Percentiles rank a stretch among this genome's conserved stretches.
These are phyloP conservation scores for Yponomeuta sedellus DNA, from an alignment of 2,888 invertebrate genomes.

Conservation along the genomic window DNA sequence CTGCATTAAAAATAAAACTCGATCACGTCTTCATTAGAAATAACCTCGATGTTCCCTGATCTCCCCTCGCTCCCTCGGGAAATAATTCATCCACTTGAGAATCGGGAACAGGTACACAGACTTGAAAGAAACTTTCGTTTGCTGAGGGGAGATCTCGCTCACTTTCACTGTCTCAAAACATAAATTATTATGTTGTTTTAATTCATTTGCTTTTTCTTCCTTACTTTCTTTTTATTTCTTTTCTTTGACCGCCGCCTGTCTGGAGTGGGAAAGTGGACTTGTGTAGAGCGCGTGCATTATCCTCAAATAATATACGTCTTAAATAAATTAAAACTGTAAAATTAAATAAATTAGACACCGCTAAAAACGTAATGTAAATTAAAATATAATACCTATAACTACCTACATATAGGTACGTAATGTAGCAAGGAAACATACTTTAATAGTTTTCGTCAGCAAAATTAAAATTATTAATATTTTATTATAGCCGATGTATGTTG, in stretches of 20 bases:
- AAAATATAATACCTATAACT: too few relatives aligned
- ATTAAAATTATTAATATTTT: too few relatives aligned
- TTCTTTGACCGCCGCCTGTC: slow-evolving; percentile 68
- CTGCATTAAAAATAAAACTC: slow-evolving; percentile 59
- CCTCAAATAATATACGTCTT: background rate
- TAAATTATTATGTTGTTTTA: slow-evolving; percentile 75
- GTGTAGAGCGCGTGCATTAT: background rate
- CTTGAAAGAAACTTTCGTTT: slow-evolving; percentile 73
- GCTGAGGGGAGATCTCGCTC: slow-evolving; percentile 58
- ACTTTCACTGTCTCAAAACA: slow-evolving; percentile 63
- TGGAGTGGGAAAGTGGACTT: slow-evolving; percentile 42
- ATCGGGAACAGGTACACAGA: slow-evolving; percentile 69
- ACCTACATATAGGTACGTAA: too few relatives aligned
- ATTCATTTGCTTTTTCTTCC: slow-evolving; percentile 69
- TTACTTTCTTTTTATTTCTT: slow-evolving; percentile 59
- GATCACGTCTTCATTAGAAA: slow-evolving; percentile 67
- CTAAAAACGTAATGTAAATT: too few relatives aligned
- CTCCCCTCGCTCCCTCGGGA: slow-evolving; percentile 67
- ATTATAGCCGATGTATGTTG: too few relatives aligned
- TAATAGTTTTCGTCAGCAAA: too few relatives aligned
- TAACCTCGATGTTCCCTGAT: slow-evolving; percentile 49
- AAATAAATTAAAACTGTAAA: background rate
- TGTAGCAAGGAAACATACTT: too few relatives aligned
- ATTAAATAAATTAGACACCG: background rate
- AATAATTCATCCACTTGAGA: slow-evolving; percentile 74